Evolutionary conservation across 2,888 invertebrate species (phyloP).

Genomic region (Torymus tubicola): DNA sequence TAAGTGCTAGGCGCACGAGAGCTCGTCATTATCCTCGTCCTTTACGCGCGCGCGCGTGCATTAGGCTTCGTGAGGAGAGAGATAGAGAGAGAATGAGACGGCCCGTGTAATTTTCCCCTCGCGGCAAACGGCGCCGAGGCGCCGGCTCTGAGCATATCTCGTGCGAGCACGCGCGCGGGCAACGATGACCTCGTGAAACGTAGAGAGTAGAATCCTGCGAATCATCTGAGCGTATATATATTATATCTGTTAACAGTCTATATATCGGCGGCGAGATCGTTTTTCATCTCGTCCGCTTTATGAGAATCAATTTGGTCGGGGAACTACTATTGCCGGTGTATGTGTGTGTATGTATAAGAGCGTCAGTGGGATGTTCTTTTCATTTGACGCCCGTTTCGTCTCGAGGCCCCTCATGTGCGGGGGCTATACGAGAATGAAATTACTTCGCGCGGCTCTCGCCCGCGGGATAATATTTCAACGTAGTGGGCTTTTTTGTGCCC

Average conservation of each 20-base stretch:
- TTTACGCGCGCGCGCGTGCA: background rate
- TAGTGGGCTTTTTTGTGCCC: too few relatives aligned
- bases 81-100: conserved; percentile 23
- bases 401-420: too few relatives aligned
- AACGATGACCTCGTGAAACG: conserved; percentile 33
- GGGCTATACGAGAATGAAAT: too few relatives aligned
- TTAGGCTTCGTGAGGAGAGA: conserved; percentile 10
- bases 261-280: background rate
- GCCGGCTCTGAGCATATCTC: conserved; percentile 43
- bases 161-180: background rate
- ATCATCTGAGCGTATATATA: conserved; percentile 4
- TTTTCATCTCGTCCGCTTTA: too few relatives aligned
- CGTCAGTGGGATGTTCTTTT: too few relatives aligned
- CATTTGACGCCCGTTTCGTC: too few relatives aligned
- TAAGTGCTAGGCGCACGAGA: conserved; percentile 34
- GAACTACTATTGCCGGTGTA: too few relatives aligned
- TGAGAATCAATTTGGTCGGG: too few relatives aligned
- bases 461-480: too few relatives aligned
- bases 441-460: too few relatives aligned
- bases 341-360: too few relatives aligned
- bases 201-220: conserved; percentile 10
- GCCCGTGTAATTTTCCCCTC: conserved; percentile 60
- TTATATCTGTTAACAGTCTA: conserved; percentile 1
- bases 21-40: conserved; percentile 34
- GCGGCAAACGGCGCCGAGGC: conserved; percentile 54